A percentile compares a stretch with the other conserved stretches of the same genome.
Conservation (phyloP, 2,113 vertebrate species). For the Gobius niger region DNA sequence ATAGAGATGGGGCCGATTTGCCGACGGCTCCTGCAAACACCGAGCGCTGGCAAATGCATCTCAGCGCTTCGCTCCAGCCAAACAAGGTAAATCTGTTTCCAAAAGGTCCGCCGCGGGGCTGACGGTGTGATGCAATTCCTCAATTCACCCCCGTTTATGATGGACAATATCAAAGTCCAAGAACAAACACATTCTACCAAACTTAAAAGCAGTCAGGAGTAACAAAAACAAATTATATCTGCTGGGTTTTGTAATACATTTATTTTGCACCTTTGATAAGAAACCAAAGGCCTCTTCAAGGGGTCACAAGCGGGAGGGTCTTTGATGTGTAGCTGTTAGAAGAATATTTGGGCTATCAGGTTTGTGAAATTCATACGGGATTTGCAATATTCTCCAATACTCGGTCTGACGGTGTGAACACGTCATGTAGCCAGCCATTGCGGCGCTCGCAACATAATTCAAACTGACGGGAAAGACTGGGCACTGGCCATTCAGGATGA, state of each 20-base stretch:
- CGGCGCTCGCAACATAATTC: conserved; percentile 5
- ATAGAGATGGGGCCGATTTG: conserved; percentile 43
- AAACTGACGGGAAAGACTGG: conserved; percentile 24
- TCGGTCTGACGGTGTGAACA: neutral
- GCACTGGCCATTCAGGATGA: conserved; percentile 9
- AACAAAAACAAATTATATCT: conserved; percentile 45
- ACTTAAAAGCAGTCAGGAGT: conserved; percentile 14
- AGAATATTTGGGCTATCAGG: conserved; percentile 17
- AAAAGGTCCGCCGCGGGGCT: conserved; percentile 6
- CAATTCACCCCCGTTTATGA: conserved; percentile 18
- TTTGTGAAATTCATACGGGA: neutral
- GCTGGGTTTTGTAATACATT: conserved; percentile 37
- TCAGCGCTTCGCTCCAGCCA: conserved; percentile 31
- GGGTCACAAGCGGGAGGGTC: conserved; percentile 35
- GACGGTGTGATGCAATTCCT: conserved; percentile 23
- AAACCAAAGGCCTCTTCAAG: conserved; percentile 31
- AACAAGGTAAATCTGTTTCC: conserved; percentile 35
- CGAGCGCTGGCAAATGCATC: conserved; percentile 41
- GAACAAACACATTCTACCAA: conserved; percentile 21
- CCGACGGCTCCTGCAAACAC: conserved; percentile 42
- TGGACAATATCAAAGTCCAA: conserved; percentile 21
- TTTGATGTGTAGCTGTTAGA: conserved; percentile 40
- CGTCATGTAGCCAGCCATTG: too few relatives aligned
- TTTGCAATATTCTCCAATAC: conserved; percentile 2
- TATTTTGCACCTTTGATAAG: conserved; percentile 54